Evolutionary conservation across 1,140 invertebrate species (phyloP).

Genomic region (Rhyzopertha dominica): DNA sequence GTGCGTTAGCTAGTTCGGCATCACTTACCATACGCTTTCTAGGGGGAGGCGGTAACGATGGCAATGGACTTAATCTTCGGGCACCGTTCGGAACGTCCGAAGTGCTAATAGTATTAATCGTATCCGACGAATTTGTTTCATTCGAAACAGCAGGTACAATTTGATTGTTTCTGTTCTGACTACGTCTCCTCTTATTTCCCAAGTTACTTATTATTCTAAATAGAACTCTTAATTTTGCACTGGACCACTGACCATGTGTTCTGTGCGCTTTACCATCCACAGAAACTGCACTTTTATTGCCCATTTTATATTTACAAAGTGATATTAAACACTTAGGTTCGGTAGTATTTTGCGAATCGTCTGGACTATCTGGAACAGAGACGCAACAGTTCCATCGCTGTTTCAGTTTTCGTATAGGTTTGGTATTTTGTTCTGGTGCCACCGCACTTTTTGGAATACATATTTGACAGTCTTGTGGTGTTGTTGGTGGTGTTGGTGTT

Average conservation of each 20-base stretch:
- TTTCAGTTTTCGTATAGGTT: conserved; percentile 27
- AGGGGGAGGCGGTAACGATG: conserved; percentile 31
- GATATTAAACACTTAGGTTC: conserved; percentile 40
- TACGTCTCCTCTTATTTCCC: conserved; percentile 11
- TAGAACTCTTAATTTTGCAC: conserved; percentile 43
- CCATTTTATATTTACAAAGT: conserved; percentile 39
- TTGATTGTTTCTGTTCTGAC: conserved; percentile 38
- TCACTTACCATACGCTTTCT: conserved; percentile 37
- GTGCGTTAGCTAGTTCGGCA: conserved; percentile 36
- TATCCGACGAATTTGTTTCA: conserved; percentile 7
- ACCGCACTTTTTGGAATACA: conserved; percentile 31
- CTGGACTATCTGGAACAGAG: conserved; percentile 52
- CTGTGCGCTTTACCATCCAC: conserved; percentile 33
- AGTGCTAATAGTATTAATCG: conserved; percentile 9
- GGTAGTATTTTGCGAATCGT: conserved; percentile 42
- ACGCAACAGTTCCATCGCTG: conserved; percentile 54
- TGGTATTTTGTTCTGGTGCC: conserved; percentile 22
- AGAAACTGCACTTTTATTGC: conserved; percentile 29
- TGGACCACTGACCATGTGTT: conserved; percentile 43
- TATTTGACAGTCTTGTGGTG: conserved; percentile 43
- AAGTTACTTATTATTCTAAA: conserved; percentile 39
- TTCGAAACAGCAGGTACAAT: conserved; percentile 34
- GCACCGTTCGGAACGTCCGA: conserved; percentile 24
- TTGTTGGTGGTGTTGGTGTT: conserved; percentile 42
- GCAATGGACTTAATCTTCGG: conserved; percentile 24